phyloP scores from a whole-genome alignment of 2,888 invertebrate species.

The Herminia tarsipennalis region DNA sequence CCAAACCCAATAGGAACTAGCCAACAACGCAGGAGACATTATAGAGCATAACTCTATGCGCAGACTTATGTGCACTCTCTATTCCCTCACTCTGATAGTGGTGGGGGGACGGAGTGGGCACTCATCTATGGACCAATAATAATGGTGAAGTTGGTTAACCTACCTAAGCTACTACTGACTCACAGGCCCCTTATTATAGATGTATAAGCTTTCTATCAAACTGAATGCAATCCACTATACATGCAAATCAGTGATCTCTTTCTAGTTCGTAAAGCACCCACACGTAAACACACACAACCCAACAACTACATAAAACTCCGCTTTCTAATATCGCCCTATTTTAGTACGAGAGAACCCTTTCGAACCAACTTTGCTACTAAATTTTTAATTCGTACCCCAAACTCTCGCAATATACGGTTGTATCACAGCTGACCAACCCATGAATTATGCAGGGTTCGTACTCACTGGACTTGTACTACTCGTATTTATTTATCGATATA shows the following conservation, averaged over 20 bases:
- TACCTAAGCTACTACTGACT: no score
- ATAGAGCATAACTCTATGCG: no score
- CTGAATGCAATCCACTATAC: conserved; percentile 3
- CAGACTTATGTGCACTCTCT: no score
- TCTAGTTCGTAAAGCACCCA: conserved; percentile 6
- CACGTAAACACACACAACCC: conserved; percentile 15
- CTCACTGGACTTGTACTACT: conserved; percentile 37
- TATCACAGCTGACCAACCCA: conserved; percentile 37
- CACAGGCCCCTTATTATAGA: no score
- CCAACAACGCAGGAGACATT: no score
- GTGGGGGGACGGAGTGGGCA: no score
- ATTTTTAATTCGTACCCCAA: conserved; percentile 46
- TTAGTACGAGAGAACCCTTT: conserved; percentile 21
- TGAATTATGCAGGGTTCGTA: conserved; percentile 47
- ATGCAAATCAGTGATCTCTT: conserved; percentile 13
- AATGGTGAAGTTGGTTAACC: no score
- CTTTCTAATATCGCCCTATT: conserved; percentile 31
- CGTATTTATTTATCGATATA: conserved; percentile 49
- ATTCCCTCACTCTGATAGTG: no score
- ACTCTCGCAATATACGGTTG: conserved; percentile 43
- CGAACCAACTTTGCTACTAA: conserved; percentile 24
- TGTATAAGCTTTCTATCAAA: not conserved
- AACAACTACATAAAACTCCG: conserved; percentile 18
- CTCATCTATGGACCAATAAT: no score
- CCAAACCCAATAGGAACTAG: no score